phyloP scores from a whole-genome alignment of 2,797 vertebrate genomes.

The Pangasius macronema region DNA sequence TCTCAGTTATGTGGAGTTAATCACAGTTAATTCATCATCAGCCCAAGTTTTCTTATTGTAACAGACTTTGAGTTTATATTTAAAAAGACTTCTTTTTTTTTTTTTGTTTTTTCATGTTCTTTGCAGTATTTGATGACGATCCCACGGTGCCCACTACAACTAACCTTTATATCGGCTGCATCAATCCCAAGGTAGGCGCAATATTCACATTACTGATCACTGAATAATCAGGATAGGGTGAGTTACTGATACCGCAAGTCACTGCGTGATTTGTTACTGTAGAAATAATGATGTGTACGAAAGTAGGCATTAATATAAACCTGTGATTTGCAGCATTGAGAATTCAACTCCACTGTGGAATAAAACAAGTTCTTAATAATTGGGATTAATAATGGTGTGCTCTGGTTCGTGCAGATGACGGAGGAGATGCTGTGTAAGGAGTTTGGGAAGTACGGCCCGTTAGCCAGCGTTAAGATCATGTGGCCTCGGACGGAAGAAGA shows the following conservation, averaged over 20 bases:
- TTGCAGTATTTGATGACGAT: conserved; percentile 78
- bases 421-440: conserved; percentile 85
- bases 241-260: not conserved
- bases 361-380: too few relatives aligned
- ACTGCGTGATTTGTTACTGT: not conserved
- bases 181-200: conserved; percentile 83
- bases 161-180: conserved; percentile 83
- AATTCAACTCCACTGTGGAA: not conserved
- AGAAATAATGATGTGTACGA: not conserved
- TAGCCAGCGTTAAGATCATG: conserved; percentile 86
- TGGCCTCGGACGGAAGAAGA: conserved; percentile 84
- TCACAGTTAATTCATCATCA: not conserved
- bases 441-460: conserved; percentile 81
- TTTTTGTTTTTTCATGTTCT: not conserved
- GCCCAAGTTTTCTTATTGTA: not conserved
- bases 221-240: not conserved
- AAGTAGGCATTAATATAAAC: too few relatives aligned
- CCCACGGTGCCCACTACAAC: conserved; percentile 76
- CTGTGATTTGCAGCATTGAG: not conserved
- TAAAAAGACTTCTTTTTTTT: not conserved
- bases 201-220: not conserved
- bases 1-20: not conserved
- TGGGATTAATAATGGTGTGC: not conserved
- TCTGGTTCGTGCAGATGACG: conserved; percentile 72
- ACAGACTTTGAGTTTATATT: not conserved